Conservation (phyloP, 2,113 vertebrate genomes). For the Menidia beryllina region DNA sequence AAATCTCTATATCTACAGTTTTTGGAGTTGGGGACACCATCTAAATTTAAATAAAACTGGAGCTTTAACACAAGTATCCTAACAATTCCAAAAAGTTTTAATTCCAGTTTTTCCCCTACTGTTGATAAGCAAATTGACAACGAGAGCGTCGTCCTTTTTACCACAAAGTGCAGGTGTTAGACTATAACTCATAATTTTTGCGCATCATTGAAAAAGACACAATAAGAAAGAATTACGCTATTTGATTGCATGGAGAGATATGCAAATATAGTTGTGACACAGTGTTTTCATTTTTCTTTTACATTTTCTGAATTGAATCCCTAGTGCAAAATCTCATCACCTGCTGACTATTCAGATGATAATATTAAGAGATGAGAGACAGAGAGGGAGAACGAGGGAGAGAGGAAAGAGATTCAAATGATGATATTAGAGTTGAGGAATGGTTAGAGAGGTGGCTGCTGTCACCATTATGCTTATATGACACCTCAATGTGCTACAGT, state of each 20-base stretch:
- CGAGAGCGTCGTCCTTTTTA: too few species aligned
- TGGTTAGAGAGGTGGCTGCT: constrained; percentile 74
- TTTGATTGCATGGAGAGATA: not conserved
- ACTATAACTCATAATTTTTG: not conserved
- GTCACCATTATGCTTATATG: constrained; percentile 77
- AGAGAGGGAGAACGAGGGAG: constrained; percentile 32
- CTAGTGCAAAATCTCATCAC: constrained; percentile 65
- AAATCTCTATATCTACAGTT: too few species aligned
- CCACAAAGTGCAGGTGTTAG: not conserved
- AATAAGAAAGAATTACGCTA: not conserved
- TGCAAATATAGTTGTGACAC: constrained; percentile 56
- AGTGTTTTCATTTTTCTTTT: constrained; percentile 69
- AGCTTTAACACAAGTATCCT: too few species aligned
- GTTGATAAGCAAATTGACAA: too few species aligned
- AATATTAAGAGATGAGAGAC: constrained; percentile 69
- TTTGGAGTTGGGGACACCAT: too few species aligned
- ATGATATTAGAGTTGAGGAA: constrained; percentile 77
- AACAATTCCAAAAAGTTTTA: too few species aligned
- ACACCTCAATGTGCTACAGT: constrained; percentile 86
- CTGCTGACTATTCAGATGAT: constrained; percentile 74
- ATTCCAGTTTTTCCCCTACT: too few species aligned
- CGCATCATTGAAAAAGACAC: not conserved
- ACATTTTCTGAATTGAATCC: constrained; percentile 69
- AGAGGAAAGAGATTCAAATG: constrained; percentile 74
- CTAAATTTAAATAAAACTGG: too few species aligned